These are phyloP conservation scores for Hypolimnas misippus DNA, from an alignment of 2,888 invertebrate species.

Conservation along the genomic window DNA sequence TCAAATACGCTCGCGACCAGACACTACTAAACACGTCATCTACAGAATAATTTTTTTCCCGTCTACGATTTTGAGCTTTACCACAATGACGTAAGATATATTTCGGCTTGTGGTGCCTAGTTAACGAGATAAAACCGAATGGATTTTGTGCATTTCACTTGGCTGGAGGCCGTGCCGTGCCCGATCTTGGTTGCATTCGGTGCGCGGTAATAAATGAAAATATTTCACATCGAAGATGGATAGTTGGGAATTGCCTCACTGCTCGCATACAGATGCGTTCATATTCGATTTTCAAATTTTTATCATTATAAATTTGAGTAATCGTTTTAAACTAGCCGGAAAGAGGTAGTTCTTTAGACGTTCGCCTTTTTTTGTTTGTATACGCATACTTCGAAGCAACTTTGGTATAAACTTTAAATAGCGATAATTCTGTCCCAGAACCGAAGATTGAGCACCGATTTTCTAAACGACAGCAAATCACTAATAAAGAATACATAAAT, in stretches of 20 bases:
- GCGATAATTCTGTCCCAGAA: no score
- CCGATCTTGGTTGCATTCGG: constrained; percentile 46
- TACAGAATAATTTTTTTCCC: constrained; percentile 59
- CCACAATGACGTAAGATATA: constrained; percentile 41
- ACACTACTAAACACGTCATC: constrained; percentile 61
- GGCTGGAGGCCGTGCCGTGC: constrained; percentile 62
- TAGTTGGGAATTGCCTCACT: constrained; percentile 42
- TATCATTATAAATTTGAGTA: not conserved
- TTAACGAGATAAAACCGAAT: constrained; percentile 78
- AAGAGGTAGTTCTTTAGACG: no score
- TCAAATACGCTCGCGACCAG: constrained; percentile 56
- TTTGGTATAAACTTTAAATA: no score
- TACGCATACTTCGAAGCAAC: no score
- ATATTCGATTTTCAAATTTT: constrained; percentile 3
- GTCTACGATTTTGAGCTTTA: constrained; percentile 50
- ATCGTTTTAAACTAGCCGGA: not conserved
- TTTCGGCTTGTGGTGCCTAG: constrained; percentile 44
- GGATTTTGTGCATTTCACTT: constrained; percentile 80
- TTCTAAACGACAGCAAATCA: no score
- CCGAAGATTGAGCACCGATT: no score
- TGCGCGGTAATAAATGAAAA: constrained; percentile 50
- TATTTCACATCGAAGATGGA: constrained; percentile 48
- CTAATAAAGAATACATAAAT: no score
- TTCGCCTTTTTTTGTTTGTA: no score
- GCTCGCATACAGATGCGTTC: constrained; percentile 10